phyloP scores from a whole-genome alignment of 2,113 vertebrate species.

The human (Homo sapiens) region GRCh38 chr1:149978501-149979000 shows the following conservation, averaged over 20 bases:
- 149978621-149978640: background rate
- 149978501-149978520: no score
- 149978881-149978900: background rate
- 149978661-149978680: background rate
- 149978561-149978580: background rate
- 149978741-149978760: constrained; percentile 34
- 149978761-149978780: constrained; percentile 29
- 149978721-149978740: background rate
- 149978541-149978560: background rate
- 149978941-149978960: constrained; percentile 3
- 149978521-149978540: background rate
- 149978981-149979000: constrained; percentile 8
- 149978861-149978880: background rate
- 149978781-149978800: background rate
- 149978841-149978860: background rate
- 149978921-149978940: background rate
- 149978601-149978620: constrained; percentile 32
- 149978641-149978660: background rate
- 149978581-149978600: constrained; percentile 1
- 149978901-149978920: background rate
- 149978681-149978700: constrained; percentile 37
- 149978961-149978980: background rate
- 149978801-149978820: background rate
- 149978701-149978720: constrained; percentile 38
- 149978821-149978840: background rate